Percentiles rank a stretch among this genome's conserved stretches.
Conservation (phyloP, 1,140 invertebrate genomes). For the Pachyrhynchus sulphureomaculatus region DNA sequence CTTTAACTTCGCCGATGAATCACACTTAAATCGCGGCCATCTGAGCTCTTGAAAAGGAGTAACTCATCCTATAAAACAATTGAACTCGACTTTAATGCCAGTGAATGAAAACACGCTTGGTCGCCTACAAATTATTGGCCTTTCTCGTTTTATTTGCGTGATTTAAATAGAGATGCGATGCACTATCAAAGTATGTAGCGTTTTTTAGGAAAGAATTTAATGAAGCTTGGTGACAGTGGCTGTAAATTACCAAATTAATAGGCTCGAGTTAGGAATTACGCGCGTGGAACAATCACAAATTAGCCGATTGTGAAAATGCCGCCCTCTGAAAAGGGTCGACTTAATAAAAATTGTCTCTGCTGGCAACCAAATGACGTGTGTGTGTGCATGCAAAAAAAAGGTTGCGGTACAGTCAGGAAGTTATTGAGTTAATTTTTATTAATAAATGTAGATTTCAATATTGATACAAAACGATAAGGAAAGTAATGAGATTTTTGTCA, state of each 20-base stretch:
- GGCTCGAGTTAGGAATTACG: slow-evolving; percentile 1
- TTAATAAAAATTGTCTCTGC: slow-evolving; percentile 2
- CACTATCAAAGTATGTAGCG: slow-evolving; percentile 10
- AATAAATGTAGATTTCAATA: no score
- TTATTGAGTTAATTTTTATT: no score
- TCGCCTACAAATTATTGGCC: neutral
- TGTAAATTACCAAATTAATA: slow-evolving; percentile 25
- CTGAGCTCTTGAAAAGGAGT: slow-evolving; percentile 18
- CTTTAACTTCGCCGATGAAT: slow-evolving; percentile 17
- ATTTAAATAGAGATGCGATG: slow-evolving; percentile 6
- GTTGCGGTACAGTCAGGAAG: neutral
- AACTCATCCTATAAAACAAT: slow-evolving; percentile 16
- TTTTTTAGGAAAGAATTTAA: slow-evolving; percentile 12
- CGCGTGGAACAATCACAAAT: slow-evolving; percentile 16
- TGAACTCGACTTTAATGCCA: neutral
- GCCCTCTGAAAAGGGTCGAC: neutral
- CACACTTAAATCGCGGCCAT: slow-evolving; percentile 24
- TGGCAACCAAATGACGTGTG: neutral
- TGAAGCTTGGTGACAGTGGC: slow-evolving; percentile 11
- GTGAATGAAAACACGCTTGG: neutral
- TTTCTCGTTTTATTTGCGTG: slow-evolving; percentile 5
- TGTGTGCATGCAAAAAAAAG: neutral
- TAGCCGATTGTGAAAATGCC: slow-evolving; percentile 16
- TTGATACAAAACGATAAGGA: no score
- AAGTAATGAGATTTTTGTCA: no score